Base-by-base conservation (phyloP, 2,113 vertebrate genomes). In the Carlito syrichta region DNA sequence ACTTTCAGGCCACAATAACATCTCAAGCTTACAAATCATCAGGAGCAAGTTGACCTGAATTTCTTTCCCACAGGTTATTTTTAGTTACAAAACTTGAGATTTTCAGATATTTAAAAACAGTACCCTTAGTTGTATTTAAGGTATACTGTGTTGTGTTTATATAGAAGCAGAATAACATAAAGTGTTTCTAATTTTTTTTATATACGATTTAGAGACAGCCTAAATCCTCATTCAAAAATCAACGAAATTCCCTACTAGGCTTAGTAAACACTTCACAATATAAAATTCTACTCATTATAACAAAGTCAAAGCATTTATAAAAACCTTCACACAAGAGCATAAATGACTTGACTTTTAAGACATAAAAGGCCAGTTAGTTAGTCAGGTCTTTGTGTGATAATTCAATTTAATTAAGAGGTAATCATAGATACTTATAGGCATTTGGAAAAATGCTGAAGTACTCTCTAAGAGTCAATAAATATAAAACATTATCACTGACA, bases 231-330 rank as follows among this genome's bases (percentile, higher is more conserved):
- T 35, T 56, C 23, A 90, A 84, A 97, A 91, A 50, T 73, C 71
- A 94, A 54, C 62, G 23, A 68, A 66, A 52, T 54, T 77, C 85
- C 86, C 92, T 73, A 40, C 84, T 66, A 68, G 7, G 32, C 22
- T 62, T 45, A 71, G 19, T 62, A 91, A 93, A 91, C 66, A 89
- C 81, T 88, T 90, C 69, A 96, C 45, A 68, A 19, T 86, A 86
- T 2, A 96, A 20, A 90, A 74, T 66, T 74, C 5, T 62, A 52
- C n/a, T 93, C 48, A 81, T 50, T 69, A 84, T 2, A 89, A 77
- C 50, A 88, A 69, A 85, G 45, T 20, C 58, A 81, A 83, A 96
- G 66, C n/a, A 84, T 43, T 76, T n/a, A 50, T 20, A 91, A 73
- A 90, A 63, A 5, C 45, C 38, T 52, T 35, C 14, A 58, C 6